Base-by-base conservation (phyloP, 2,888 invertebrate genomes). In the Lissonota sp. region DNA sequence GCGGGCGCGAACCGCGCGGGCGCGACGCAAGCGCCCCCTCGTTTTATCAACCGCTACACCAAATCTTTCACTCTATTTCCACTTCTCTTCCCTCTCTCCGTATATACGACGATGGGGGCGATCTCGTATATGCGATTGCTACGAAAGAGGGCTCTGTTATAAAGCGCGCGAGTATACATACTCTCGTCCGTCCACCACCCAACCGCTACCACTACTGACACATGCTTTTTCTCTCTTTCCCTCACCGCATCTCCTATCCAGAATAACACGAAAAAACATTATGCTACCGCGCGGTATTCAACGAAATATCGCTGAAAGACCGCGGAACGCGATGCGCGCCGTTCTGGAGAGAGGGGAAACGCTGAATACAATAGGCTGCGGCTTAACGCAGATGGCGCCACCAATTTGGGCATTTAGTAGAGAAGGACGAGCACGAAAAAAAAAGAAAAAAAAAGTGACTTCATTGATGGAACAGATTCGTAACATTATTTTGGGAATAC, bases 31-130 rank as follows among this genome's bases (percentile, higher is more conserved):
- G 63, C 69, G 55, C 72, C 46, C 70, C 74, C 53, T 49, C 74
- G 72, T 60, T 66, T 74, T 53, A 57, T 51, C 71, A 67, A 46
- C 75, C 72, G 76, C 72, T 80, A 76, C 76, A 79, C 69, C 79
- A 63, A 79, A 75, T 82, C 79, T 79, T 79, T 82, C 82, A 75
- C 79, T 79, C 76, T 80, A 63, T 79, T 26, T 82, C 80, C 76
- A 70, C 71, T 72, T 72, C 63, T 72, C 57, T 37, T 57, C 26
- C 57, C 57, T 57, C 12, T 26, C 72, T 62, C 10, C 64, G 39
- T 63, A 55, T 63, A 55, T 74, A 40, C 63, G 69, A n/a, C 71
- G 39, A 26, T 26, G 8, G 53, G 44, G 53, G 63, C 70, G 75
- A 75, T 74, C 79, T 75, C 74, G 67, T 51, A 55, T 53, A 64